phyloP scores from a whole-genome alignment of 2,888 invertebrate genomes.

The Nomada ruficornis region DNA sequence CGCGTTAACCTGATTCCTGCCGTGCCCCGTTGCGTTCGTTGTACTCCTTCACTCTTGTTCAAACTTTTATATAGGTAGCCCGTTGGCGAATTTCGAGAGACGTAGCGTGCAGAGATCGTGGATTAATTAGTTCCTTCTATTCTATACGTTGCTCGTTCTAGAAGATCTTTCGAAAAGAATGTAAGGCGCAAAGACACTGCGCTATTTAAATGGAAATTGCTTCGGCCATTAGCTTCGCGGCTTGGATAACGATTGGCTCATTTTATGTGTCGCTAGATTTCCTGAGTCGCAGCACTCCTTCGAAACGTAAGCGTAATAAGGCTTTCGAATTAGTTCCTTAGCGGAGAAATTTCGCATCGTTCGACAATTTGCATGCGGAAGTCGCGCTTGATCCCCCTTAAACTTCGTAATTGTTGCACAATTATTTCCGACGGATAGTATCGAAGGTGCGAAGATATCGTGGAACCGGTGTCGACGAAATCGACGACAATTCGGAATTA shows the following conservation, averaged over 20 bases:
- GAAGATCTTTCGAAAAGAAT: background rate
- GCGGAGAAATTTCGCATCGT: no score
- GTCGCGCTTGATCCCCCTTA: background rate
- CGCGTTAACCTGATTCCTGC: slow-evolving; percentile 7
- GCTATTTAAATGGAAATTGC: background rate
- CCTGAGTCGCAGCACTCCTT: background rate
- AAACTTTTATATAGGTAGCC: no score
- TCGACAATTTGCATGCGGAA: background rate
- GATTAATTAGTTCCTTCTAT: no score
- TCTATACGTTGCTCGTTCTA: background rate
- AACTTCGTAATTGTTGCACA: slow-evolving; percentile 10
- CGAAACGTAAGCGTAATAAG: no score
- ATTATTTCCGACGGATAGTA: slow-evolving; percentile 4
- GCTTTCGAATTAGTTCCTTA: background rate
- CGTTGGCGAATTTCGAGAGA: no score
- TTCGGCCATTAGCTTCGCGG: background rate
- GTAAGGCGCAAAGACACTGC: background rate
- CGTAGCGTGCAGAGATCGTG: no score
- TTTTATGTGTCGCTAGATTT: background rate
- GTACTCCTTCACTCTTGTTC: background rate
- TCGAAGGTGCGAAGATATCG: slow-evolving; percentile 6
- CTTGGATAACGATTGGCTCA: background rate
- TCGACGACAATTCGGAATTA: slow-evolving; percentile 33
- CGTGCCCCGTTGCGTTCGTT: background rate
- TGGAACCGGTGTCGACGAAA: background rate